Evolutionary conservation across 1,140 invertebrate species (phyloP).

Genomic region (Eupristina koningsbergeri): DNA sequence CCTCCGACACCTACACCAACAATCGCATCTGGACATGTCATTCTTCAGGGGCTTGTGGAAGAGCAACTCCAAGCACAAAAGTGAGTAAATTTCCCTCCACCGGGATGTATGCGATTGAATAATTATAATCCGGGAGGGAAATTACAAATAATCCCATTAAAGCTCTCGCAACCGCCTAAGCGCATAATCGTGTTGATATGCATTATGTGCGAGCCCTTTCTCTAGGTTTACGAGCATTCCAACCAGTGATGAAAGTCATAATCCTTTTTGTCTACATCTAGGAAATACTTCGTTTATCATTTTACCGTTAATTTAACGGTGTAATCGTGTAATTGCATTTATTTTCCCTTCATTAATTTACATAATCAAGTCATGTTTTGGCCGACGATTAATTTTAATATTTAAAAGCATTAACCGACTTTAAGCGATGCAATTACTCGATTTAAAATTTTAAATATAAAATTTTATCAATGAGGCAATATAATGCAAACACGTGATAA

Average conservation of each 20-base stretch:
- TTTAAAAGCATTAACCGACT: no score
- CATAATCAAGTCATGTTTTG: not conserved
- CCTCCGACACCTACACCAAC: not conserved
- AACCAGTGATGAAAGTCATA: not conserved
- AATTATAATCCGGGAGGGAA: not conserved
- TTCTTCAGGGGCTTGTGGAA: slow-evolving; percentile 80
- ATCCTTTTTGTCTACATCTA: not conserved
- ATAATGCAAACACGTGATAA: no score
- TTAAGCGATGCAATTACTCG: no score
- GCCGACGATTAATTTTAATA: no score
- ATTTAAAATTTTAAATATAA: no score
- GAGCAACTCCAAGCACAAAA: slow-evolving; percentile 80
- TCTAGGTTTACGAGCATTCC: no score
- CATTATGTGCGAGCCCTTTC: no score
- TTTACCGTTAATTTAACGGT: not conserved
- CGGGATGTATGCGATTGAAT: no score
- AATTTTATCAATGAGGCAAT: no score
- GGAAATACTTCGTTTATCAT: not conserved
- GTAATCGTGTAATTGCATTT: not conserved
- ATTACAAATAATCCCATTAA: not conserved
- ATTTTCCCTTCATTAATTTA: not conserved
- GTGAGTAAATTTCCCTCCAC: slow-evolving; percentile 72
- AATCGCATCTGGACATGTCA: slow-evolving; percentile 66
- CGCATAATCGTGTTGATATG: not conserved
- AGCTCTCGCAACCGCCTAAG: not conserved